phyloP scores from a whole-genome alignment of 2,113 vertebrate genomes.

The Dromaius novaehollandiae region DNA sequence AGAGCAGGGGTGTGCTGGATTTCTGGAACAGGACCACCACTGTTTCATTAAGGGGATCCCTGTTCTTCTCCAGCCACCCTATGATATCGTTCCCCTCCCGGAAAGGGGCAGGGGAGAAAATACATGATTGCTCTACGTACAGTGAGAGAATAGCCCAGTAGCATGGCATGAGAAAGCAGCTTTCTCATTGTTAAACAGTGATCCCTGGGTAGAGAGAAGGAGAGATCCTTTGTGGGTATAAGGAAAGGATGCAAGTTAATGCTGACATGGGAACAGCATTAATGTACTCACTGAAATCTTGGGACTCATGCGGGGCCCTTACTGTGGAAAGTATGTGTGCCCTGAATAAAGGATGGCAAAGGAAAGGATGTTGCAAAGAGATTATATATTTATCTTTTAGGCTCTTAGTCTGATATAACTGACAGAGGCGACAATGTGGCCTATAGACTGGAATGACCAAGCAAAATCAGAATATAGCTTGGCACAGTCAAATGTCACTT shows the following conservation, averaged over 20 bases:
- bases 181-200: background rate
- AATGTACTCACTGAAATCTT: background rate
- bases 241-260: background rate
- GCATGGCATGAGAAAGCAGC: background rate
- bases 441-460: background rate
- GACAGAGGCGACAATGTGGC: background rate
- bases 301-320: background rate
- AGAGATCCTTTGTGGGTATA: background rate
- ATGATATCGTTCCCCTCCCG: slow-evolving; percentile 47
- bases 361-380: background rate
- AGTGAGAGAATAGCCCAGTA: background rate
- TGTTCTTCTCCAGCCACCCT: slow-evolving; percentile 59
- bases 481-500: slow-evolving; percentile 20
- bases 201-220: background rate
- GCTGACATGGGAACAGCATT: background rate
- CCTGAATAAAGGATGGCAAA: background rate
- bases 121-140: background rate
- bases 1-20: background rate
- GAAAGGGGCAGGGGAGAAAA: background rate
- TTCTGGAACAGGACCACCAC: slow-evolving; percentile 58
- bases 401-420: background rate
- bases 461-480: background rate
- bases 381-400: slow-evolving; percentile 1
- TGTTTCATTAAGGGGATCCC: slow-evolving; percentile 51
- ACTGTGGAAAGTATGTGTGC: background rate